Base-by-base conservation (phyloP, 2,888 invertebrate genomes). In the Sarcophaga caerulescens region DNA sequence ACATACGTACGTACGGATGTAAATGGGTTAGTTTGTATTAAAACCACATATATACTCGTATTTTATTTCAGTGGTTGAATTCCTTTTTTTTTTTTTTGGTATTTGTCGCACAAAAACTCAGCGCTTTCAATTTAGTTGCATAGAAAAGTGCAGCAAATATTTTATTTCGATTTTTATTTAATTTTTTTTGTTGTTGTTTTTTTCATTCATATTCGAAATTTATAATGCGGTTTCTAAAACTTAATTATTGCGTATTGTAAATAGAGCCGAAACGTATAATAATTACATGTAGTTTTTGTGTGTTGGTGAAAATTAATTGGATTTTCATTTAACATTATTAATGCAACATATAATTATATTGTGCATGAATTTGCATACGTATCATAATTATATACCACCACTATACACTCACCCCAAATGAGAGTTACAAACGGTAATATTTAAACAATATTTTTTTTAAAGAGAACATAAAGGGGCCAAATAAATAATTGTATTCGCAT, bases 231-330 rank as follows among this genome's bases (percentile, higher is more conserved):
- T 62, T 74, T 74, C 45, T 71, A 62, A 77, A 81, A 73, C 66
- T 77, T 62, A 82, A 82, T 77, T 59, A 82, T 76, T 66, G 45
- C n/a, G n/a, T 45, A 66, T n/a, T 66, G 66, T 45, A 66, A 66
- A 66, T 66, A 66, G 10, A 66, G 44, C 65, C n/a, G 4, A 66
- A 74, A 47, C 35, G 23, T 81, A 19, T 47, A 71, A 63, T 47
- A 71, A 69, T 21, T 77, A 17, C 47, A 52, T 77, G 23, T 44
- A 45, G 73, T 35, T 74, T 66, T 66, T 10, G 12, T 68, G 44
- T 11, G 23, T 62, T 81, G 84, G 73, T 57, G 44, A 59, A 78
- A 81, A 85, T 85, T 81, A 85, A 85, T 81, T 85, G 69, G 59
- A 78, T 81, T 81, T 81, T 74, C 65, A 78, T 63, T 57, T 62